phyloP scores from a whole-genome alignment of 2,888 invertebrate species.

The Gibbula magus region DNA sequence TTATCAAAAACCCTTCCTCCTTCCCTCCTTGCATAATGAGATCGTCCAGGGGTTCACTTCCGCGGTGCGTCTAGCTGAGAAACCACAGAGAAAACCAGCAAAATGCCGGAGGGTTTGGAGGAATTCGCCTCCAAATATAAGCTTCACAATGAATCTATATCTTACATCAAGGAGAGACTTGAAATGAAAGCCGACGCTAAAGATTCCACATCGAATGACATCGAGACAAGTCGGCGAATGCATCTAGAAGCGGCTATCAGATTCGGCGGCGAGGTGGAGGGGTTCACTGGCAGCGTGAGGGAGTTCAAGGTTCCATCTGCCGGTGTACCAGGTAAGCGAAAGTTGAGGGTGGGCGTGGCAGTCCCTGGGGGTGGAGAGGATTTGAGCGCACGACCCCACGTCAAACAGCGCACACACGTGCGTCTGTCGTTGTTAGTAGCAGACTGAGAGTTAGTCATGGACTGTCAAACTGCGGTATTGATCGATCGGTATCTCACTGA shows the following conservation, averaged over 20 bases:
- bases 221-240: conserved; percentile 28
- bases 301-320: conserved; percentile 45
- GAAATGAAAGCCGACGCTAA: conserved; percentile 19
- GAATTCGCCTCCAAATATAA: conserved; percentile 36
- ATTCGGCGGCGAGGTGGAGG: conserved; percentile 36
- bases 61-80: background rate
- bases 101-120: conserved; percentile 32
- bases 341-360: background rate
- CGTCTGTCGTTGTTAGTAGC: too few relatives aligned
- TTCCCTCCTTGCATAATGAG: background rate
- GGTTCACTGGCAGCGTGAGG: conserved; percentile 41
- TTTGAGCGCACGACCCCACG: background rate
- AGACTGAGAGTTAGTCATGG: too few relatives aligned
- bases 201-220: background rate
- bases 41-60: conserved; percentile 7
- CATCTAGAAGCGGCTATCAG: conserved; percentile 18
- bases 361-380: background rate
- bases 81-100: background rate
- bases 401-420: too few relatives aligned
- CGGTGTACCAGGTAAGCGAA: conserved; percentile 35
- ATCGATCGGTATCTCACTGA: too few relatives aligned
- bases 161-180: conserved; percentile 23
- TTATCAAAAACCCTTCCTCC: background rate
- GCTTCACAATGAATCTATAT: conserved; percentile 34
- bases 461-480: too few relatives aligned